A percentile compares a stretch with the other conserved stretches of the same genome.
phyloP scores from a whole-genome alignment of 2,888 invertebrate genomes.

The Tolmerus cingulatus region DNA sequence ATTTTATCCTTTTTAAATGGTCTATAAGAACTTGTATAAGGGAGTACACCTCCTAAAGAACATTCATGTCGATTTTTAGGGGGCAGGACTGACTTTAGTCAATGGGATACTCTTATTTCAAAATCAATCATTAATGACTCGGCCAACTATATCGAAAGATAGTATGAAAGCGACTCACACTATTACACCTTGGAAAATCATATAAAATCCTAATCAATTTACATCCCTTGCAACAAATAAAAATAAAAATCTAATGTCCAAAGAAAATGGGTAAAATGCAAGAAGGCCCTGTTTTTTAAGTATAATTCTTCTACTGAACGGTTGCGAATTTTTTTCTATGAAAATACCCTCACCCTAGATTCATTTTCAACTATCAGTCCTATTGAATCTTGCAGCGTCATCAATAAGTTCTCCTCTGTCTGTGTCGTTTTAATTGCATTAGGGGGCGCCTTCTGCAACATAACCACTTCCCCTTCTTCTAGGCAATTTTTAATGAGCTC shows the following conservation, averaged over 20 bases:
- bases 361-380: background rate
- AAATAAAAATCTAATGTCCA: background rate
- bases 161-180: background rate
- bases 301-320: background rate
- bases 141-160: no score
- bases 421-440: background rate
- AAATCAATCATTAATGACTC: no score
- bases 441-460: background rate
- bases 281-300: background rate
- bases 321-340: background rate
- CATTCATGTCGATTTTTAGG: no score
- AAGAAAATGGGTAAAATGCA: background rate
- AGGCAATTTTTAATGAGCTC: background rate
- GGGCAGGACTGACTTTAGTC: no score
- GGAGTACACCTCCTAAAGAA: no score
- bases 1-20: no score
- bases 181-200: background rate
- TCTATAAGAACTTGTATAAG: no score
- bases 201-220: background rate
- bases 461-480: background rate
- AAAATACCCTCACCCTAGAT: background rate
- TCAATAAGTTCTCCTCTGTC: background rate
- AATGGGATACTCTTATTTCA: no score
- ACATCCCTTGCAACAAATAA: background rate
- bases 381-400: background rate